Percentiles rank a stretch among this genome's conserved stretches.
Evolutionary conservation across 2,797 vertebrate genomes (phyloP).

Genomic region (Lepilemur septentrionalis): DNA sequence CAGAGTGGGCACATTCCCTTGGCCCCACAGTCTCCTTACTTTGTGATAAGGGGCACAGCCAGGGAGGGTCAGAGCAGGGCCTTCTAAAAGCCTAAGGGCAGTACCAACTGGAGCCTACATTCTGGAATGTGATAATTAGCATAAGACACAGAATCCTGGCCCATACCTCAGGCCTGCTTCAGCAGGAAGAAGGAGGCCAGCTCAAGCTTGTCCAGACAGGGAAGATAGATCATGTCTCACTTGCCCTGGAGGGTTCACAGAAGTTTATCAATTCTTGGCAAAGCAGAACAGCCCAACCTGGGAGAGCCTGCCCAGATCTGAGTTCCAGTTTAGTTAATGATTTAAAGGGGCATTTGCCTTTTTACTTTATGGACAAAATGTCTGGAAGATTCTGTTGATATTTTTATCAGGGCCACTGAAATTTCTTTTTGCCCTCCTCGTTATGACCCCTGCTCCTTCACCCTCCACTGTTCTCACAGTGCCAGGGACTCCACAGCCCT

Average conservation of each 20-base stretch:
- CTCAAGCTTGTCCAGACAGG: slow-evolving; percentile 54
- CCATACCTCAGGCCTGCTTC: slow-evolving; percentile 41
- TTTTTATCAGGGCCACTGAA: slow-evolving; percentile 7
- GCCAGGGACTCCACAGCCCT: background rate
- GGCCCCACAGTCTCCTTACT: background rate
- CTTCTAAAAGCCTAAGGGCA: background rate
- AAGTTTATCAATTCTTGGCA: slow-evolving; percentile 67
- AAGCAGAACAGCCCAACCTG: background rate
- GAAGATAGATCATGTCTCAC: slow-evolving; percentile 4
- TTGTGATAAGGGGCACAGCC: background rate
- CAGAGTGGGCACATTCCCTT: background rate
- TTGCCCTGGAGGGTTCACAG: slow-evolving; percentile 44
- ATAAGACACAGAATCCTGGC: background rate
- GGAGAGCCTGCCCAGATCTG: slow-evolving; percentile 34
- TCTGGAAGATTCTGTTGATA: background rate
- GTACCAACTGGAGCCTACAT: background rate
- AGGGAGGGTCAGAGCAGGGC: background rate
- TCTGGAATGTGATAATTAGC: slow-evolving; percentile 16
- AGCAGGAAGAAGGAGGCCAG: slow-evolving; percentile 46
- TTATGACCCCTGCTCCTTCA: background rate
- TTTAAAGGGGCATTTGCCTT: slow-evolving; percentile 66
- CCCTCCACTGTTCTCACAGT: background rate
- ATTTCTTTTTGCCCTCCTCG: background rate
- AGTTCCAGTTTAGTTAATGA: slow-evolving; percentile 66
- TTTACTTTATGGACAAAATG: background rate